Evolutionary conservation across 2,113 vertebrate genomes (phyloP).

Genomic region (Pterocles orientalis): DNA sequence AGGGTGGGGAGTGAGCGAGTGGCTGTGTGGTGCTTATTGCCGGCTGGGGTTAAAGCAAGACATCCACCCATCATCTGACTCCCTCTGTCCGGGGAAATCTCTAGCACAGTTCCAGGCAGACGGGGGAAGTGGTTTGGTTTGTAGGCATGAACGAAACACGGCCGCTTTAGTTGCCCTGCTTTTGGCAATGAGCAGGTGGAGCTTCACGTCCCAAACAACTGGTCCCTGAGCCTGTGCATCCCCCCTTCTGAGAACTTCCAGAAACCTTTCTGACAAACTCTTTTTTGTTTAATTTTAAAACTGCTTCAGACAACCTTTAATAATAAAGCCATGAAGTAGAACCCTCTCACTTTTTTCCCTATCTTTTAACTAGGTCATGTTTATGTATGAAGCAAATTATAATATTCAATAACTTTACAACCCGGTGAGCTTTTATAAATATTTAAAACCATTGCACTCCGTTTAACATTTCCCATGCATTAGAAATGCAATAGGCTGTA

Average conservation of each 20-base stretch:
- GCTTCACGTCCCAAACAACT: background rate
- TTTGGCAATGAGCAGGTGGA: background rate
- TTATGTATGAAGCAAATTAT: slow-evolving; percentile 48
- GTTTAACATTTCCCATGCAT: slow-evolving; percentile 5
- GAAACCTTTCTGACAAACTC: background rate
- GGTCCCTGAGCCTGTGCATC: background rate
- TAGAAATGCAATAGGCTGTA: slow-evolving; percentile 10
- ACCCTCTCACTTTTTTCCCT: background rate
- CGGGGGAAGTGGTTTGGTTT: background rate
- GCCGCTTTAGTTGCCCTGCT: background rate
- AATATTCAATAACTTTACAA: slow-evolving; percentile 15
- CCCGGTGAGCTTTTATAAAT: slow-evolving; percentile 43
- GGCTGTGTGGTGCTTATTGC: too few relatives aligned
- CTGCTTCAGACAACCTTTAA: background rate
- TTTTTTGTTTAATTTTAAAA: slow-evolving; percentile 1
- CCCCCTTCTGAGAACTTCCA: background rate
- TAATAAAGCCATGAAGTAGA: background rate
- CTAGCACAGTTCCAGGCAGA: background rate
- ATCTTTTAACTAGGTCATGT: background rate
- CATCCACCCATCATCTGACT: background rate
- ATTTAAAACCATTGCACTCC: slow-evolving; percentile 6
- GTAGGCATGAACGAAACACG: accelerated
- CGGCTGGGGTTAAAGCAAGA: too few relatives aligned
- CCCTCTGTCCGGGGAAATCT: background rate
- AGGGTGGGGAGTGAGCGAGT: too few relatives aligned